Percentiles rank a stretch among this genome's conserved stretches.
Evolutionary conservation across 2,113 vertebrate genomes (phyloP).

Genomic region (Syngnathoides biaculeatus): DNA sequence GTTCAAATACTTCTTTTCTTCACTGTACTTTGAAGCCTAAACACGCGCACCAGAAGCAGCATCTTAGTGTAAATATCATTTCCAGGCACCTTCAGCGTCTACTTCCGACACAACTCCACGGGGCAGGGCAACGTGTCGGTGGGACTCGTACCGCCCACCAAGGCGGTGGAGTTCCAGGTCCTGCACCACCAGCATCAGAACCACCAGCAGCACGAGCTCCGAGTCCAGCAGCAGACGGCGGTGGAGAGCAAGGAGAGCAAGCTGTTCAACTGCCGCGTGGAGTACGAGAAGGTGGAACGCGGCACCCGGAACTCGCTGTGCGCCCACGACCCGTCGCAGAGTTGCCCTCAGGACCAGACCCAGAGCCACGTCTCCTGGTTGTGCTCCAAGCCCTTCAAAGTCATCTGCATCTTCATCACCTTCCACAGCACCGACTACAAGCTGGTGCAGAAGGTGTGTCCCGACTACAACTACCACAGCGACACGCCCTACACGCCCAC

Average conservation of each 20-base stretch:
- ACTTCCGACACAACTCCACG: slow-evolving; percentile 97
- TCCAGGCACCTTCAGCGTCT: slow-evolving; percentile 86
- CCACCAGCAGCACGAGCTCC: slow-evolving; percentile 56
- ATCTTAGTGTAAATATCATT: background rate
- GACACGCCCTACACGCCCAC: slow-evolving; percentile 96
- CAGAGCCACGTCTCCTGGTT: slow-evolving; percentile 98
- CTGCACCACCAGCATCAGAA: slow-evolving; percentile 50
- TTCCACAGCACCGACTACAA: slow-evolving; percentile 99
- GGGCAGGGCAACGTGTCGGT: slow-evolving; percentile 96
- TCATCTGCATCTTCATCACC: slow-evolving; percentile 99
- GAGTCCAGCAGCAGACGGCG: slow-evolving; percentile 82
- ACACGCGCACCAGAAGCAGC: too few species aligned
- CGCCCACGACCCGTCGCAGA: slow-evolving; percentile 95
- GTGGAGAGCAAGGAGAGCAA: slow-evolving; percentile 97
- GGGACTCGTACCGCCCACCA: slow-evolving; percentile 92
- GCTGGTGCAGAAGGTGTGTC: slow-evolving; percentile 99
- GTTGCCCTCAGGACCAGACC: slow-evolving; percentile 96
- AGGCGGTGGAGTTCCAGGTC: slow-evolving; percentile 94
- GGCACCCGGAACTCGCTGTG: slow-evolving; percentile 94
- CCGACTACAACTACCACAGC: slow-evolving; percentile 99
- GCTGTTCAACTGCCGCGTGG: slow-evolving; percentile 97
- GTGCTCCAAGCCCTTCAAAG: slow-evolving; percentile 98
- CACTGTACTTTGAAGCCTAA: too few species aligned
- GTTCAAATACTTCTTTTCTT: too few species aligned
- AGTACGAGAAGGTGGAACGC: slow-evolving; percentile 97